A percentile compares a stretch with the other conserved stretches of the same genome.
phyloP scores from a whole-genome alignment of 2,888 invertebrate genomes.

The Aethes cnicana region DNA sequence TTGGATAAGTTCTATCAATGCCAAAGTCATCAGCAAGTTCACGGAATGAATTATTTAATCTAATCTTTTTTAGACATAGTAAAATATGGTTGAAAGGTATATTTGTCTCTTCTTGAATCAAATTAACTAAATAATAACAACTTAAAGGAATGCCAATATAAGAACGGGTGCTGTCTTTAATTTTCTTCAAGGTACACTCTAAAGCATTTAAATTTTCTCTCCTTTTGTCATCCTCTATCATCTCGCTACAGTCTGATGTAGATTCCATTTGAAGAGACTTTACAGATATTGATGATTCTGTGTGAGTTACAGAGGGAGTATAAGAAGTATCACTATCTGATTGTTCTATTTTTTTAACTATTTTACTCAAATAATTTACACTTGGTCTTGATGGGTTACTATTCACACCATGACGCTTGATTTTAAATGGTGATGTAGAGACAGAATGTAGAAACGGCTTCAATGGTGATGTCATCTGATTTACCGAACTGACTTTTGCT shows the following conservation, averaged over 20 bases:
- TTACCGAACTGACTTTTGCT: slow-evolving; percentile 23
- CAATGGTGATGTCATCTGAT: slow-evolving; percentile 22
- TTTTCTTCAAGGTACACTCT: no score
- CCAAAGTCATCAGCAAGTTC: slow-evolving; percentile 8
- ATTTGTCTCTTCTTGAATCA: slow-evolving; percentile 1
- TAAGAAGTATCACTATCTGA: no score
- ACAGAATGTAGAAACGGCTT: slow-evolving; percentile 8
- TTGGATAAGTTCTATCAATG: slow-evolving; percentile 3
- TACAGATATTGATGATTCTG: slow-evolving; percentile 26
- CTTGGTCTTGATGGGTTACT: slow-evolving; percentile 11
- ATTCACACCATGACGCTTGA: no score
- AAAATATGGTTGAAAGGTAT: slow-evolving; percentile 4
- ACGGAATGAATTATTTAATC: slow-evolving; percentile 19
- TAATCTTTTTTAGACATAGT: slow-evolving; percentile 14
- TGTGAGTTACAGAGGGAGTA: slow-evolving; percentile 24
- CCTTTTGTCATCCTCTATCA: slow-evolving; percentile 34
- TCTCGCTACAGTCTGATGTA: slow-evolving; percentile 35
- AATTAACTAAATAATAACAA: slow-evolving; percentile 8
- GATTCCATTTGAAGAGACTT: slow-evolving; percentile 32
- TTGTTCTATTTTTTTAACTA: slow-evolving; percentile 30
- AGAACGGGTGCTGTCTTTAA: no score
- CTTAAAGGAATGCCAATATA: neutral
- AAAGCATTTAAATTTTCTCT: slow-evolving; percentile 24
- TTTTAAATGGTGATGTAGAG: slow-evolving; percentile 28
- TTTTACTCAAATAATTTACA: slow-evolving; percentile 1